These are phyloP conservation scores for Penaeus vannamei DNA, from an alignment of 1,140 invertebrate genomes.

Conservation along the genomic window DNA sequence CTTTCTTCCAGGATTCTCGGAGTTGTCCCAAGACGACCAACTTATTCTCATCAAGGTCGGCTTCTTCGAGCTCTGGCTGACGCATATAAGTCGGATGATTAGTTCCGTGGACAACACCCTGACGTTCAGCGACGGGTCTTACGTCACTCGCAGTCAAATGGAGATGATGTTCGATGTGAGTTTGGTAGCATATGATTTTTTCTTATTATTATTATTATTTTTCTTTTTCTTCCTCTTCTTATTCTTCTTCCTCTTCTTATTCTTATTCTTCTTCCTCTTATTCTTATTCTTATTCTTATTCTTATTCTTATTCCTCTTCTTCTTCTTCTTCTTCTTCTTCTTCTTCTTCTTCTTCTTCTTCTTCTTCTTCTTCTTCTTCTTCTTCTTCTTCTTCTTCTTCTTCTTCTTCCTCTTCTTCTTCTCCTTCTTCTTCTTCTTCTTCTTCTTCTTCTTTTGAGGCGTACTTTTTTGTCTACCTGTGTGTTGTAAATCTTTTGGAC, in stretches of 20 bases:
- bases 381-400: background rate
- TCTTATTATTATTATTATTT: background rate
- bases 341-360: background rate
- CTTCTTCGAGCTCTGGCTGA: conserved; percentile 97
- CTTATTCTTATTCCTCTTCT: background rate
- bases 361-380: background rate
- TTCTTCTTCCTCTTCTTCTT: no score
- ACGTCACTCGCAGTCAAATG: conserved; percentile 87
- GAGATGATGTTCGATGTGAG: conserved; percentile 95
- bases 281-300: background rate
- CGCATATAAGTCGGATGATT: conserved; percentile 88
- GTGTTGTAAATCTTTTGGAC: no score
- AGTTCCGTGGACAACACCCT: conserved; percentile 80
- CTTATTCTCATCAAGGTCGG: conserved; percentile 94
- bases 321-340: background rate
- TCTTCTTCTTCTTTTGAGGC: background rate
- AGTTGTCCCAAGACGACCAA: conserved; percentile 92
- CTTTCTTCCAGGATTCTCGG: conserved; percentile 79
- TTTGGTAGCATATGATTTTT: conserved; percentile 66
- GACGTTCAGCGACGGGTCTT: conserved; percentile 94
- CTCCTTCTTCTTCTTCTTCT: conserved; percentile 30
- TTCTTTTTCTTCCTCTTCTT: conserved; percentile 33
- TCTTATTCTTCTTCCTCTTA: background rate
- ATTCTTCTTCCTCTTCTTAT: background rate
- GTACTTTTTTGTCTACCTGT: no score